Evolutionary conservation across 30 jellyfish, hydroid and myxozoan genomes (phyloP), one percentile per base, ranked within the genome.

Genomic region (Aurelia sp.): DNA sequence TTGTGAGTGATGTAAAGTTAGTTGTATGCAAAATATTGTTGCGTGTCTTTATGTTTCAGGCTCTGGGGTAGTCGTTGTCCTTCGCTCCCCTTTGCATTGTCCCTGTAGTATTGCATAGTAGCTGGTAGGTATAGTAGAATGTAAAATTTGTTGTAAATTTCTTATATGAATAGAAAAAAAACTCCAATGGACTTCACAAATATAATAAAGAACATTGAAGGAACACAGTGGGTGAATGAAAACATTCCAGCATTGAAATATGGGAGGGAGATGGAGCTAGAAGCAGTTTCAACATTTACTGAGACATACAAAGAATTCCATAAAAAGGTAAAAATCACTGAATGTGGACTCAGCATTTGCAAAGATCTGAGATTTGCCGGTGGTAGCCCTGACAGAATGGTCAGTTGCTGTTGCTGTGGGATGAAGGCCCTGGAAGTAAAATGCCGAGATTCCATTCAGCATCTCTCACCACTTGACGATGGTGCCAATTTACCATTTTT

Each of bases 191-290:
- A 72, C 51, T 72, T 72, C 16, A 72, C 84, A 35, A 21, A 40
- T 17, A 72, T 52, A 8, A 17, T 47, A 35, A 68, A 67, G 35
- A 50, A 19, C 19, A 57, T 61, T 61, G 24, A 53, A 63, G 71
- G 62, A 30, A 35, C 19, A 15, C 27, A 70, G 35, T 16, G 67
- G 31, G 78, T 88, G 15, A 78, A 80, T 71, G 89, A 93, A 31
- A 64, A 76, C 7, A 41, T 67, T 38, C 97, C 90, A 47, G 90
- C 97, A 35, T 69, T 80, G 73, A 72, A 69, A 41, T 89, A 89
- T 80, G 94, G 95, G 15, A 61, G 93, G 59, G 72, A 55, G n/a
- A 89, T 81, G 97, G 97, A 71, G 55, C 24, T 27, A 33, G 78
- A 77, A 8, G 88, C 88, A 11, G 77, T 77, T 15, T 22, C 30